phyloP scores from a whole-genome alignment of 2,888 invertebrate species.

The Catocala nupta region DNA sequence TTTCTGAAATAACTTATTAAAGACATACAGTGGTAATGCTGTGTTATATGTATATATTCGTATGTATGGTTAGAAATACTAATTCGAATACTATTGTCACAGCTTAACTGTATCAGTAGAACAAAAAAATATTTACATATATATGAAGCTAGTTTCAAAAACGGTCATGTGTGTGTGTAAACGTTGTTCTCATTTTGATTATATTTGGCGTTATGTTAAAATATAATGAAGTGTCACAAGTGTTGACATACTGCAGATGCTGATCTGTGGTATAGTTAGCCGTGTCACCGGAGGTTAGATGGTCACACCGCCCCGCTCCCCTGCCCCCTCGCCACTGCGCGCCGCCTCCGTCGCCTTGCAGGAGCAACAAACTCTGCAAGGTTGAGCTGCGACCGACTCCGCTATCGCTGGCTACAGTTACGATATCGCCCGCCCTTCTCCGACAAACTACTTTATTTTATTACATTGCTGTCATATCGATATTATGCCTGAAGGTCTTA shows the following conservation, averaged over 20 bases:
- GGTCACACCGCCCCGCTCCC: slow-evolving; percentile 45
- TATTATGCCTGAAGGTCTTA: slow-evolving; percentile 75
- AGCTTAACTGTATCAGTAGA: slow-evolving; percentile 26
- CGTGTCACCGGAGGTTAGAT: slow-evolving; percentile 78
- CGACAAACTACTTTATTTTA: slow-evolving; percentile 79
- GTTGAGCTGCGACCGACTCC: slow-evolving; percentile 78
- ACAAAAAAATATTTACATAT: slow-evolving; percentile 21
- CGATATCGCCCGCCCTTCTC: slow-evolving; percentile 85
- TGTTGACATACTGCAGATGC: slow-evolving; percentile 50
- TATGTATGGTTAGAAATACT: neutral
- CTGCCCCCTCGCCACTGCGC: slow-evolving; percentile 38
- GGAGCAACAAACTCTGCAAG: slow-evolving; percentile 87
- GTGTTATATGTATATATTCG: neutral
- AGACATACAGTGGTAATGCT: too few species aligned
- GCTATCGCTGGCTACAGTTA: slow-evolving; percentile 81
- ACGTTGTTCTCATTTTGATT: slow-evolving; percentile 8
- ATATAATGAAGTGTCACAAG: slow-evolving; percentile 9
- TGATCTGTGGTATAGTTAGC: slow-evolving; percentile 62
- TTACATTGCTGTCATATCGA: slow-evolving; percentile 78
- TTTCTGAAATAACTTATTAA: too few species aligned
- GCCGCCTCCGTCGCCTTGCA: slow-evolving; percentile 53
- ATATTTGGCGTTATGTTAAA: slow-evolving; percentile 2
- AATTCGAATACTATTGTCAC: slow-evolving; percentile 11
- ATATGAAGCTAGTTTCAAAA: neutral
- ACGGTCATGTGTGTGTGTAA: neutral